phyloP scores from a whole-genome alignment of 2,888 invertebrate genomes.

The Morpho deidamia region DNA sequence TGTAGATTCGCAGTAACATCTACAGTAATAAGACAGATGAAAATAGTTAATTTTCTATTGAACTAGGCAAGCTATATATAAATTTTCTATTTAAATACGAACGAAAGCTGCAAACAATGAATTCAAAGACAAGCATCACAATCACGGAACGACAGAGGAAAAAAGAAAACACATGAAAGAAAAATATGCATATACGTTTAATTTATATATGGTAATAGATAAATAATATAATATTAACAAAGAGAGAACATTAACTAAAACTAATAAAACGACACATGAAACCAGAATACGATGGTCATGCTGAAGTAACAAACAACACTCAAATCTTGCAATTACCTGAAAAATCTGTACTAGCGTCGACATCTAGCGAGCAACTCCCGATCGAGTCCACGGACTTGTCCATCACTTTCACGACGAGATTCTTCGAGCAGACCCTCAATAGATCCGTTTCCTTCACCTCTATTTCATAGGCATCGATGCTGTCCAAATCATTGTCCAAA shows the following conservation, averaged over 20 bases:
- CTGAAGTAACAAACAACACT: conserved; percentile 11
- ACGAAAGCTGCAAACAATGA: background rate
- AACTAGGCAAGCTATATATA: background rate
- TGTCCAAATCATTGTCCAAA: conserved; percentile 55
- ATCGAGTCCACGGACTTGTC: conserved; percentile 90
- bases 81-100: background rate
- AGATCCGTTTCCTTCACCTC: conserved; percentile 68
- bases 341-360: conserved; percentile 86
- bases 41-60: too few species aligned
- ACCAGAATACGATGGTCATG: conserved; percentile 7
- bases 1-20: too few species aligned
- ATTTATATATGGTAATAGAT: conserved; percentile 18
- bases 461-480: conserved; percentile 68
- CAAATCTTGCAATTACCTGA: conserved; percentile 77
- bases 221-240: background rate
- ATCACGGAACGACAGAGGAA: conserved; percentile 14
- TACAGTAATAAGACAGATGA: too few species aligned
- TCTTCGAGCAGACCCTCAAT: conserved; percentile 50
- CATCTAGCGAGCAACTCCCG: conserved; percentile 91
- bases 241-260: background rate
- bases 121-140: conserved; percentile 19
- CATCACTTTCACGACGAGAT: conserved; percentile 78
- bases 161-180: conserved; percentile 24
- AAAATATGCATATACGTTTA: conserved; percentile 16
- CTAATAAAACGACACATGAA: background rate